Percentiles rank a stretch among this genome's conserved stretches.
These are phyloP conservation scores for Cryptus viduatorius DNA, from an alignment of 2,888 invertebrate genomes.

Conservation along the genomic window DNA sequence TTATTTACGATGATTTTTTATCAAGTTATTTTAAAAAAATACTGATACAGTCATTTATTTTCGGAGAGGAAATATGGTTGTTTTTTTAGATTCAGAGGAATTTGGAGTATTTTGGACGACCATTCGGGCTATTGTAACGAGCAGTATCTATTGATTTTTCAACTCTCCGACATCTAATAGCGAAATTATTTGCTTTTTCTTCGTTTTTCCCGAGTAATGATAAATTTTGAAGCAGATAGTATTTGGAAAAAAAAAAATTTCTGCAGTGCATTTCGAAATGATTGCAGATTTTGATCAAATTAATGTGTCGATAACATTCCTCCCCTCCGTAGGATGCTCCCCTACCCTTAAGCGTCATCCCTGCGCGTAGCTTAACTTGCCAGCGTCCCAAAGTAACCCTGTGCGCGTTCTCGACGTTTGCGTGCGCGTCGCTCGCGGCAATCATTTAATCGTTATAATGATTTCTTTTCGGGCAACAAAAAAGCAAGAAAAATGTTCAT, in stretches of 20 bases:
- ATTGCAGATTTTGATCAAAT: conserved; percentile 6
- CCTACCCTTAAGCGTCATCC: conserved; percentile 44
- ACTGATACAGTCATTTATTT: neutral
- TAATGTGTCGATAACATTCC: neutral
- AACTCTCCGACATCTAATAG: conserved; percentile 44
- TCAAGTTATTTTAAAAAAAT: neutral
- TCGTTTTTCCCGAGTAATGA: neutral
- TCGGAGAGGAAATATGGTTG: neutral
- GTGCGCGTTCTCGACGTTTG: conserved; percentile 48
- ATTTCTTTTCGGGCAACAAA: conserved; percentile 26
- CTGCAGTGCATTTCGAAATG: neutral
- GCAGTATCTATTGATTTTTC: conserved; percentile 67
- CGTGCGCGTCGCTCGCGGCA: conserved; percentile 45
- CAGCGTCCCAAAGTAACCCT: conserved; percentile 50
- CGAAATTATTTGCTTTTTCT: neutral
- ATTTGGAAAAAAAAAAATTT: neutral
- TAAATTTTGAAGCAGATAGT: neutral
- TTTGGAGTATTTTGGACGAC: conserved; percentile 7
- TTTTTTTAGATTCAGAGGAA: neutral
- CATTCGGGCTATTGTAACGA: conserved; percentile 51
- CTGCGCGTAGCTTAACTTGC: conserved; percentile 22
- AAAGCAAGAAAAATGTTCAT: conserved; percentile 46
- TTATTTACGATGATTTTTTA: conserved; percentile 31
- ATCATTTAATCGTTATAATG: conserved; percentile 39
- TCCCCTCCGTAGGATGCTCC: conserved; percentile 29